phyloP scores from a whole-genome alignment of 1,140 invertebrate genomes.

The Chlorops oryzae region DNA sequence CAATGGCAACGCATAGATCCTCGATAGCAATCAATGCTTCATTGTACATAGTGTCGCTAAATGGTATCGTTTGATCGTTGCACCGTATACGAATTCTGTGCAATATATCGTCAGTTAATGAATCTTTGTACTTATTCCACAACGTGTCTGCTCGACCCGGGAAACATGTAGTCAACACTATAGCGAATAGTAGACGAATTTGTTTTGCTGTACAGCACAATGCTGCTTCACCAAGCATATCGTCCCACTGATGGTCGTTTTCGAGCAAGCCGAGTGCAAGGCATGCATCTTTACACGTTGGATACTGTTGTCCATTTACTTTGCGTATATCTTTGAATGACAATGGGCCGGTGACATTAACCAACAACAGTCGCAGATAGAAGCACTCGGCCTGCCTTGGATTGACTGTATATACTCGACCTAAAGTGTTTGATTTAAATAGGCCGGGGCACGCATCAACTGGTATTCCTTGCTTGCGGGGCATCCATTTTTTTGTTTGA shows the following conservation, averaged over 20 bases:
- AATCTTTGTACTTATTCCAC: conserved; percentile 38
- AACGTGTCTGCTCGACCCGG: conserved; percentile 29
- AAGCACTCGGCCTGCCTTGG: conserved; percentile 43
- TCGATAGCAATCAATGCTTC: conserved; percentile 38
- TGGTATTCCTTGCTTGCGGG: conserved; percentile 17
- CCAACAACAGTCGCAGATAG: conserved; percentile 39
- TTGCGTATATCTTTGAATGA: conserved; percentile 22
- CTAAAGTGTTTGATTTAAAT: conserved; percentile 27
- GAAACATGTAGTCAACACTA: conserved; percentile 34
- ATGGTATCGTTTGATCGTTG: conserved; percentile 11
- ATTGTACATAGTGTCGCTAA: conserved; percentile 23
- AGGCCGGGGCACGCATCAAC: conserved; percentile 15
- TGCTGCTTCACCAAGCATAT: conserved; percentile 38
- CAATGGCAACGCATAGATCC: conserved; percentile 31
- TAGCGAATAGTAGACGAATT: conserved; percentile 30
- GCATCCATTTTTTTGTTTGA: too few relatives aligned
- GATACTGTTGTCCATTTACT: conserved; percentile 20
- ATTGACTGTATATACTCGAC: conserved; percentile 44
- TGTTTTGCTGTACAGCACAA: conserved; percentile 24
- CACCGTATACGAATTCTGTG: conserved; percentile 39
- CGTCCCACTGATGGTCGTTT: conserved; percentile 42
- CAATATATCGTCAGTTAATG: conserved; percentile 26
- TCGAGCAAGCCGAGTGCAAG: conserved; percentile 39
- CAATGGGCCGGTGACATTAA: conserved; percentile 15
- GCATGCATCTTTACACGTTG: conserved; percentile 31